Percentiles rank a stretch among this genome's conserved stretches.
phyloP scores from a whole-genome alignment of 2,113 vertebrate species.

The Natator depressus region DNA sequence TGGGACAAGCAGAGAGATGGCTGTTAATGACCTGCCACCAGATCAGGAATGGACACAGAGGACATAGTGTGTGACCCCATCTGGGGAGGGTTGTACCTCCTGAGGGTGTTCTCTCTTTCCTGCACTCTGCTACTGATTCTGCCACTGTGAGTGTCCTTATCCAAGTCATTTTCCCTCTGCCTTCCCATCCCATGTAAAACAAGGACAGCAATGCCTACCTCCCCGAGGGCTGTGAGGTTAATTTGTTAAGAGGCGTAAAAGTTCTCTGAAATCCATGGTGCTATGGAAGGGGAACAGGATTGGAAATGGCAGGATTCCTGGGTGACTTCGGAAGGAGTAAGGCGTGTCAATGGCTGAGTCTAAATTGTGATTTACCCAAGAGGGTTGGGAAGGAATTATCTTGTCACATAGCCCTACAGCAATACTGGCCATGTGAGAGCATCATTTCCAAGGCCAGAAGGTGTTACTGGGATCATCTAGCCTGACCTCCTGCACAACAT shows the following conservation, averaged over 20 bases:
- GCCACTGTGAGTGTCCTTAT: background rate
- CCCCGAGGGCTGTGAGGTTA: background rate
- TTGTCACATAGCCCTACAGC: background rate
- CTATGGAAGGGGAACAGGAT: background rate
- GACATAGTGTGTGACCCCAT: background rate
- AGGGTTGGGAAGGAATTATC: background rate
- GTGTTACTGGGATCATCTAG: background rate
- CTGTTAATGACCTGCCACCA: background rate
- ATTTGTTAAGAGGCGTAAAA: background rate
- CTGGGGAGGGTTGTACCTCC: background rate
- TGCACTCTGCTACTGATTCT: background rate
- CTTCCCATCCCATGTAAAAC: rapidly evolving
- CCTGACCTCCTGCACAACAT: background rate
- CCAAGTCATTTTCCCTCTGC: background rate
- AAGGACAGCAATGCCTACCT: background rate
- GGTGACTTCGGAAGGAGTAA: background rate
- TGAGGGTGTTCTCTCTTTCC: background rate
- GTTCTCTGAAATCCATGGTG: background rate
- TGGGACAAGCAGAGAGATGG: background rate
- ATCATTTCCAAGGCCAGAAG: background rate
- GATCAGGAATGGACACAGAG: background rate
- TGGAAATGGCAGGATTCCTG: background rate
- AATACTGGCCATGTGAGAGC: background rate
- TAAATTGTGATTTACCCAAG: background rate
- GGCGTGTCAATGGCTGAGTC: background rate